phyloP scores from a whole-genome alignment of 2,888 invertebrate species.

The Barypeithes pellucidus region DNA sequence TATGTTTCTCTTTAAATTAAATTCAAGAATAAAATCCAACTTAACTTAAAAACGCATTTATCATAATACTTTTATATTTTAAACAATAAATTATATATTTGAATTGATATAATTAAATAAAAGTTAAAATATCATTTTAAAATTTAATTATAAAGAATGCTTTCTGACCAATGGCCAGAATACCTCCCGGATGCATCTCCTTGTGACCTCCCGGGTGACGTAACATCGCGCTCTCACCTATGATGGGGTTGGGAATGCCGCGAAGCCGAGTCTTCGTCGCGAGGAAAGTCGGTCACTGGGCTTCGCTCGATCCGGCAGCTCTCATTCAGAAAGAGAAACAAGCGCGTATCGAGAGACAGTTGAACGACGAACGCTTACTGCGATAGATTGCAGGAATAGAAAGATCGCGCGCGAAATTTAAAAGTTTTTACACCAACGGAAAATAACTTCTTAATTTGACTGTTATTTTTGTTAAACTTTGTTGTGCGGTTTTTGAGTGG shows the following conservation, averaged over 20 bases:
- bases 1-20: too few species aligned
- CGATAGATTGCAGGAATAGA: conserved; percentile 24
- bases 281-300: conserved; percentile 56
- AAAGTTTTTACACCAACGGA: not conserved
- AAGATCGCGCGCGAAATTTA: conserved; percentile 23
- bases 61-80: too few species aligned
- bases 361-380: conserved; percentile 29
- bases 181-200: conserved; percentile 42
- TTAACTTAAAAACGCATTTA: too few species aligned
- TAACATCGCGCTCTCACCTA: conserved; percentile 47
- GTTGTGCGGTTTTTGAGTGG: conserved; percentile 9
- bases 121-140: too few species aligned
- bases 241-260: conserved; percentile 46
- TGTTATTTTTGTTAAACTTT: not conserved
- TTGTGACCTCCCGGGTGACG: conserved; percentile 43
- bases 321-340: conserved; percentile 43
- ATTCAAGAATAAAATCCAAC: too few species aligned
- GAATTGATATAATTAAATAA: too few species aligned
- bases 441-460: not conserved
- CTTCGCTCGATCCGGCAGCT: conserved; percentile 51
- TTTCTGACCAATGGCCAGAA: conserved; percentile 9
- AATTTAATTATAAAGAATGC: not conserved
- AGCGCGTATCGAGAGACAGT: conserved; percentile 40
- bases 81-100: too few species aligned
- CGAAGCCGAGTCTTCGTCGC: conserved; percentile 36